Evolutionary conservation across 2,888 invertebrate genomes (phyloP).

Genomic region (Tryphoninae sp.): DNA sequence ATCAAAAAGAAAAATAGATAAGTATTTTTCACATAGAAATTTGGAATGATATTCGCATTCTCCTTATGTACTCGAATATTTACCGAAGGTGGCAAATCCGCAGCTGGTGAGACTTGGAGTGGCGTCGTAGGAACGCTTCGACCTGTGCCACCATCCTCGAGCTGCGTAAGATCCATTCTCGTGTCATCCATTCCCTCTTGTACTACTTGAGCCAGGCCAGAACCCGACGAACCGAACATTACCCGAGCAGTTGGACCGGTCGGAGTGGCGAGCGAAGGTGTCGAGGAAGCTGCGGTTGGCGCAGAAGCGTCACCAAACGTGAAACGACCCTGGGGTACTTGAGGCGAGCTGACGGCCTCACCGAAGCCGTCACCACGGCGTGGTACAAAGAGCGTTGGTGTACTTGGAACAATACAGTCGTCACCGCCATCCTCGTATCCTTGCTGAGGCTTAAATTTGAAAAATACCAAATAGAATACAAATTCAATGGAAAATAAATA

Average conservation of each 20-base stretch:
- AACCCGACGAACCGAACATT: slow-evolving; percentile 72
- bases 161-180: slow-evolving; percentile 87
- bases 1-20: slow-evolving; percentile 23
- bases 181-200: slow-evolving; percentile 89
- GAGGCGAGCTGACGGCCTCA: slow-evolving; percentile 95
- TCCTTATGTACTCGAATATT: slow-evolving; percentile 28
- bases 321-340: slow-evolving; percentile 86
- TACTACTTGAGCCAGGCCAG: slow-evolving; percentile 82
- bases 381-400: slow-evolving; percentile 93
- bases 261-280: slow-evolving; percentile 71
- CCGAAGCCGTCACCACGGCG: slow-evolving; percentile 93
- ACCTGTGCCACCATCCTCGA: slow-evolving; percentile 85
- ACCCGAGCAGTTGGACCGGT: slow-evolving; percentile 70
- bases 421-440: slow-evolving; percentile 87
- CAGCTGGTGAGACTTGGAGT: slow-evolving; percentile 84
- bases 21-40: slow-evolving; percentile 13
- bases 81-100: slow-evolving; percentile 77
- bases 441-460: slow-evolving; percentile 79
- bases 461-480: not conserved
- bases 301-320: slow-evolving; percentile 84
- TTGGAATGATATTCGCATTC: not conserved
- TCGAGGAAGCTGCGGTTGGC: slow-evolving; percentile 74
- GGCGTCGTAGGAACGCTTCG: slow-evolving; percentile 87
- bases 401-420: slow-evolving; percentile 93
- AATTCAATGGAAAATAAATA: not conserved